phyloP scores from a whole-genome alignment of 1,140 invertebrate genomes.

The Heliconius hermathena region DNA sequence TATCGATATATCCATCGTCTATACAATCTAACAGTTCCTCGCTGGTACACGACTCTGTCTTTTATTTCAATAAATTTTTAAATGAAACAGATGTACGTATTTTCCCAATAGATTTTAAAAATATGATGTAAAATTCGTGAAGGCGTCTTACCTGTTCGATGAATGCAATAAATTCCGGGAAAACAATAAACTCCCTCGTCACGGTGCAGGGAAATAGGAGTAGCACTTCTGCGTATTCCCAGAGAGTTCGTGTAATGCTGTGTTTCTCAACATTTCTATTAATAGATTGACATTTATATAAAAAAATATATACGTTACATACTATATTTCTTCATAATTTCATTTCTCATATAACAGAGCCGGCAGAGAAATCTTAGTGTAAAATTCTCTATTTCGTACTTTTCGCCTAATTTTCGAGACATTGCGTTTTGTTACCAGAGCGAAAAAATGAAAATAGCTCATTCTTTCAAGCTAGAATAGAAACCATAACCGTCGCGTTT shows the following conservation, averaged over 20 bases:
- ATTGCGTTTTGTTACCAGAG: too few relatives aligned
- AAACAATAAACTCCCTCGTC: conserved; percentile 50
- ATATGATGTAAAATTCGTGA: conserved; percentile 26
- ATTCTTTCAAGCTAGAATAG: too few relatives aligned
- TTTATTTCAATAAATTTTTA: neutral
- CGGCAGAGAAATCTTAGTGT: too few relatives aligned
- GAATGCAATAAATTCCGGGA: conserved; percentile 37
- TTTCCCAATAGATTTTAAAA: conserved; percentile 19
- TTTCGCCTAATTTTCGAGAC: too few relatives aligned
- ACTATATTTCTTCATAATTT: too few relatives aligned
- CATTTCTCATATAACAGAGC: too few relatives aligned
- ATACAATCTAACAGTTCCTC: too few relatives aligned
- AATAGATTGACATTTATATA: neutral
- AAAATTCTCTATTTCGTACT: too few relatives aligned
- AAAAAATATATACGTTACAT: too few relatives aligned
- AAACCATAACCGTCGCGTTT: too few relatives aligned
- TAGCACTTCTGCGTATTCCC: conserved; percentile 53
- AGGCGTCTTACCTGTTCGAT: conserved; percentile 26
- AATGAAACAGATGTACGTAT: neutral
- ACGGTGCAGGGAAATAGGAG: conserved; percentile 48
- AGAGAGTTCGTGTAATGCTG: conserved; percentile 34
- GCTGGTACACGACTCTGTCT: neutral
- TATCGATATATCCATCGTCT: neutral
- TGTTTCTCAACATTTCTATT: conserved; percentile 28
- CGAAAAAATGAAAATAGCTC: too few relatives aligned